Percentiles rank a stretch among this genome's conserved stretches.
Evolutionary conservation across 2,797 vertebrate species (phyloP).

Genomic region (Odontamblyopus rebecca): DNA sequence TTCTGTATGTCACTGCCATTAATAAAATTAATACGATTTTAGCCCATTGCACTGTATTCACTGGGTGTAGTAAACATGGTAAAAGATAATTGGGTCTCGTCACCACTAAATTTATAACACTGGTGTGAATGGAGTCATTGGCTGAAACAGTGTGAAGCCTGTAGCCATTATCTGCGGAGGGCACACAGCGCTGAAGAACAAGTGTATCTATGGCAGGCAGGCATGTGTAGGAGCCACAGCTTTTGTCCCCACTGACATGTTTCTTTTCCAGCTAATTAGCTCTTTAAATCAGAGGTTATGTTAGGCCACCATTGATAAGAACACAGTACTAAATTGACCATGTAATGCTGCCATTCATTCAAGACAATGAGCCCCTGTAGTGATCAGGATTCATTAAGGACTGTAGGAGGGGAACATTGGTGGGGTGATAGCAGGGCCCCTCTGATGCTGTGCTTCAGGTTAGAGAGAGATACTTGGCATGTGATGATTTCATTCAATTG

Average conservation of each 20-base stretch:
- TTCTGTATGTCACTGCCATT: background rate
- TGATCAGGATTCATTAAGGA: constrained; percentile 74
- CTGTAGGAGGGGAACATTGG: constrained; percentile 40
- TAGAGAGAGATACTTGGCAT: constrained; percentile 36
- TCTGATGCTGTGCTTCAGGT: constrained; percentile 39
- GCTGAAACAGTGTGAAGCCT: constrained; percentile 24
- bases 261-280: constrained; percentile 92
- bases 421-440: constrained; percentile 50
- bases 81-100: background rate
- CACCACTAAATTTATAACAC: constrained; percentile 9
- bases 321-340: constrained; percentile 86
- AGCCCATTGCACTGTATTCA: constrained; percentile 4
- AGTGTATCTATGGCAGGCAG: constrained; percentile 75
- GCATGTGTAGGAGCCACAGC: constrained; percentile 71
- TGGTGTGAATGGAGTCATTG: constrained; percentile 3
- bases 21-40: too few relatives aligned
- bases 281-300: constrained; percentile 79
- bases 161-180: constrained; percentile 28
- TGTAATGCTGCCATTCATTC: constrained; percentile 85
- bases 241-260: constrained; percentile 84
- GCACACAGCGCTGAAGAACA: constrained; percentile 52
- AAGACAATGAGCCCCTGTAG: constrained; percentile 72
- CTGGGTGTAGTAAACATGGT: constrained; percentile 7
- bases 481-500: constrained; percentile 3
- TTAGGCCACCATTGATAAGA: constrained; percentile 87